Evolutionary conservation across 2,888 invertebrate species (phyloP), one percentile per base, ranked within the genome.

Genomic region (Falcaria lacertinaria): DNA sequence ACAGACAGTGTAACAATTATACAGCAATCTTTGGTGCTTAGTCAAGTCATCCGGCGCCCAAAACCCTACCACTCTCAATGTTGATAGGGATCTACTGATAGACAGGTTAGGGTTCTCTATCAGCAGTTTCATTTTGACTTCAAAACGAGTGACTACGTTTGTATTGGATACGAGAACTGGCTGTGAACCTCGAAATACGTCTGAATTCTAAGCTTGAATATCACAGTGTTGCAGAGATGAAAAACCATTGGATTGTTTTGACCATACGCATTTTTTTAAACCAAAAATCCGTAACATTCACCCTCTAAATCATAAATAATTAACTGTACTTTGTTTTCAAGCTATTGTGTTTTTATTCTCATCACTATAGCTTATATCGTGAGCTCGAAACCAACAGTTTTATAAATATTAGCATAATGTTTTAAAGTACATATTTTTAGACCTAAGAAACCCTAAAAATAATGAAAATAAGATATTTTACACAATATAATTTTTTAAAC

Each of bases 11-110:
- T 80, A 83, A 28, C 58, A 60, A 42, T 62, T 63, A 40, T 88
- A 89, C 1, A 78, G n/a, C 0, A 54, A 15, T 33, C 49, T 68
- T 28, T 52, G 56, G 4, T 34, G 40, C 1, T 44, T 49, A 0
- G 34, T 45, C 33, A 81, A 42, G 1, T 45, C 42, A 1, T 70
- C 64, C 0, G 88, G 79, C 0, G 69, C 56, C 89, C 89, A 90
- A 39, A 88, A 84, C 0, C 89, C 89, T 0, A 74, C 71, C 1
- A 76, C 14, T 36, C 66, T 74, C 22, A 88, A 46, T 1, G 55
- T 67, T 0, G 85, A 80, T 15, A 86, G 48, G 0, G 88, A 81
- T 34, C 82, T 45, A 8, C 72, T 56, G 0, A 84, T 54, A 0
- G 88, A 80, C 0, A 64, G 43, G 33, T 70, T 80, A 0, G 64